A percentile compares a stretch with the other conserved stretches of the same genome.
Conservation (phyloP, 2,113 vertebrate species). For the Pseudorhombus dupliciocellatus region DNA sequence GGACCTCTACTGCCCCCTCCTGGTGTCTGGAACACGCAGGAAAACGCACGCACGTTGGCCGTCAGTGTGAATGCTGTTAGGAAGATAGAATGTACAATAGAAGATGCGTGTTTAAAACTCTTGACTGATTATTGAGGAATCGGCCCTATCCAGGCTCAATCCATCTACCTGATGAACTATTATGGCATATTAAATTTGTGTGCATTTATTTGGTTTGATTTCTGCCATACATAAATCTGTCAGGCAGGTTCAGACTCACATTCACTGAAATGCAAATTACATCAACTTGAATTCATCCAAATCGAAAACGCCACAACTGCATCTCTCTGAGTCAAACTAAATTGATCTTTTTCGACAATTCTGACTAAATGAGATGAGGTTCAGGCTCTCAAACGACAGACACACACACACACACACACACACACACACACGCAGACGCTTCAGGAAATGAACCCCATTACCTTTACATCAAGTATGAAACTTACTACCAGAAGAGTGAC, state of each 20-base stretch:
- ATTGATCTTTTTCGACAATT: background rate
- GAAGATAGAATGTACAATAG: too few relatives aligned
- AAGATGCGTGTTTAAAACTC: too few relatives aligned
- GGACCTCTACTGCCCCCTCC: slow-evolving; percentile 55
- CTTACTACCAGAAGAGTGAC: slow-evolving; percentile 53
- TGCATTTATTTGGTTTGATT: background rate
- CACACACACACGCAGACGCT: background rate
- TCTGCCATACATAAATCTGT: too few relatives aligned
- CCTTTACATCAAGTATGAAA: slow-evolving; percentile 52
- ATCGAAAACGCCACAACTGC: too few relatives aligned
- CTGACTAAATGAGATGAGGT: background rate
- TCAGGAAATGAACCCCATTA: slow-evolving; percentile 70
- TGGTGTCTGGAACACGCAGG: slow-evolving; percentile 11
- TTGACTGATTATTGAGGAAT: too few relatives aligned
- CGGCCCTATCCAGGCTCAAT: too few relatives aligned
- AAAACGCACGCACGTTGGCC: background rate
- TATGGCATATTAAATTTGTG: too few relatives aligned
- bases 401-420: slow-evolving; percentile 16
- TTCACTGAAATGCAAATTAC: background rate
- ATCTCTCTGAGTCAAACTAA: too few relatives aligned
- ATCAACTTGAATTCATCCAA: background rate
- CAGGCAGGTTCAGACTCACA: too few relatives aligned
- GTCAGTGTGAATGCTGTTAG: too few relatives aligned
- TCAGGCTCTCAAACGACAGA: background rate
- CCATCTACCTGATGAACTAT: too few relatives aligned